Evolutionary conservation across 2,113 vertebrate species (phyloP).

Genomic region (Corythaixoides concolor): DNA sequence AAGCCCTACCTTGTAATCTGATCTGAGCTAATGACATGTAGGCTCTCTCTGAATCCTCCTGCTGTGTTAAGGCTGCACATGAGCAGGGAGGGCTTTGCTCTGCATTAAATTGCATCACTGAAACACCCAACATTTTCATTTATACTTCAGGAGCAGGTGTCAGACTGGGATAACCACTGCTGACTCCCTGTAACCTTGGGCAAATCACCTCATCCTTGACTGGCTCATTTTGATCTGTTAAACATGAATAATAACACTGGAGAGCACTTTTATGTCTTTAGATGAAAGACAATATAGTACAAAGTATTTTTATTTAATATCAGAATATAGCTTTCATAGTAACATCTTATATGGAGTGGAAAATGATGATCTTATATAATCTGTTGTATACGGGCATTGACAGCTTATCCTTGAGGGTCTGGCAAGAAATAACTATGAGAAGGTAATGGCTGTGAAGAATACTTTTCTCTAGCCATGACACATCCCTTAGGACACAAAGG

Average conservation of each 20-base stretch:
- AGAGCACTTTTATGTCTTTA: slow-evolving; percentile 25
- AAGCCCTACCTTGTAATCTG: not conserved
- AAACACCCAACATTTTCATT: not conserved
- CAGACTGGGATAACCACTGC: not conserved
- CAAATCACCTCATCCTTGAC: not conserved
- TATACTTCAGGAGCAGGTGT: not conserved
- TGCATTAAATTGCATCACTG: not conserved
- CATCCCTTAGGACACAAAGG: slow-evolving; percentile 48
- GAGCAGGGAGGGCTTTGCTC: not conserved
- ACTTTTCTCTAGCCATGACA: slow-evolving; percentile 16
- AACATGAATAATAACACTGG: slow-evolving; percentile 13
- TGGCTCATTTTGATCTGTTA: slow-evolving; percentile 15
- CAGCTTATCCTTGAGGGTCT: slow-evolving; percentile 59
- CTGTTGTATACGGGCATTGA: slow-evolving; percentile 34
- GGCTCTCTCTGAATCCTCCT: not conserved
- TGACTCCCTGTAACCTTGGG: slow-evolving; percentile 27
- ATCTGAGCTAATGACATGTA: not conserved
- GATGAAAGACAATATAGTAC: slow-evolving; percentile 32
- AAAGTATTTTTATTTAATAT: slow-evolving; percentile 48
- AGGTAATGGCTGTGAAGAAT: slow-evolving; percentile 52
- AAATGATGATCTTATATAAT: slow-evolving; percentile 64
- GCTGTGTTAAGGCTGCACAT: not conserved
- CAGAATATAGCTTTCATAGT: slow-evolving; percentile 42
- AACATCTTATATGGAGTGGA: slow-evolving; percentile 59
- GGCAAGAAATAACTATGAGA: slow-evolving; percentile 53